Percentiles rank a stretch among this genome's conserved stretches.
phyloP scores from a whole-genome alignment of 2,888 invertebrate genomes.

The Coremacera marginata region DNA sequence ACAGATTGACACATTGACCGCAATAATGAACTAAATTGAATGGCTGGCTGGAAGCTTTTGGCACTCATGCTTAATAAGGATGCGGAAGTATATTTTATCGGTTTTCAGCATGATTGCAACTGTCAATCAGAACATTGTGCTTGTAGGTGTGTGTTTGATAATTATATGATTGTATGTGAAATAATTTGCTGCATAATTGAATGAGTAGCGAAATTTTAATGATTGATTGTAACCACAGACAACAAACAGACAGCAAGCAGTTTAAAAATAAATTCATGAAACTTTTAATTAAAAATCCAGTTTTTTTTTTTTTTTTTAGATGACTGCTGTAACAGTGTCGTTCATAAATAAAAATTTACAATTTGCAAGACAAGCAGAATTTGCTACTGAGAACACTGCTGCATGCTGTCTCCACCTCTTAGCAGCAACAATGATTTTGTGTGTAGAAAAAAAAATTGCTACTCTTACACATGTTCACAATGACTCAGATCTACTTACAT shows the following conservation, averaged over 20 bases:
- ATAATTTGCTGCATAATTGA: conserved; percentile 27
- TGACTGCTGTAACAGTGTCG: neutral
- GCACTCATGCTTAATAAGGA: conserved; percentile 17
- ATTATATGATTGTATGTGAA: neutral
- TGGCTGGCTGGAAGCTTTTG: conserved; percentile 2
- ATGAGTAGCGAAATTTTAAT: conserved; percentile 7
- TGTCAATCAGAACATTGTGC: conserved; percentile 25
- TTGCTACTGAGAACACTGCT: too few relatives aligned
- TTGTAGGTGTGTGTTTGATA: neutral
- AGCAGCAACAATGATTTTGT: too few relatives aligned
- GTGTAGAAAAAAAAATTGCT: neutral
- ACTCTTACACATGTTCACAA: neutral
- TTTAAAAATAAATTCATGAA: neutral
- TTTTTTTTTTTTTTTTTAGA: too few relatives aligned
- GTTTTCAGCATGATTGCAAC: conserved; percentile 32
- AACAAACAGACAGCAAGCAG: neutral
- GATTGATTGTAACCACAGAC: neutral
- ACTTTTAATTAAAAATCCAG: neutral
- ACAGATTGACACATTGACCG: conserved; percentile 50
- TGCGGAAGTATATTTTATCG: conserved; percentile 31
- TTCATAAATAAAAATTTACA: neutral
- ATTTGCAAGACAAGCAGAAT: neutral
- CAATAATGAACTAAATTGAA: conserved; percentile 41
- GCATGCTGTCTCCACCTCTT: too few relatives aligned
- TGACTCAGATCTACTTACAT: conserved; percentile 3